Evolutionary conservation across 2,888 invertebrate genomes (phyloP).

Genomic region (Pseudococcus longispinus): DNA sequence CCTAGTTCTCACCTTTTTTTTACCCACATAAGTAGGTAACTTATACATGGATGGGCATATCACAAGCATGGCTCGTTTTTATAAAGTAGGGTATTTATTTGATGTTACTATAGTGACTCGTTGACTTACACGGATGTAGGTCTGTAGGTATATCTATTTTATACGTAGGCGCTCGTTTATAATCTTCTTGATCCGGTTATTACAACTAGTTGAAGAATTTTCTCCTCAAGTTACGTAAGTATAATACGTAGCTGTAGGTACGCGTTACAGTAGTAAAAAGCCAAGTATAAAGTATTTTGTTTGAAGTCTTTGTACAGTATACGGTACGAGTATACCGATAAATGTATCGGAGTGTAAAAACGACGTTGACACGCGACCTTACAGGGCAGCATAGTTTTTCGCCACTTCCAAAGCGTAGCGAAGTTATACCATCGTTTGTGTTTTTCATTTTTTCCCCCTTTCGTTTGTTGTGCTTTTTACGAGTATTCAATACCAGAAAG

Average conservation of each 20-base stretch:
- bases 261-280: not conserved
- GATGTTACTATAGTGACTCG: not conserved
- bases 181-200: not conserved
- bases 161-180: not conserved
- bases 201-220: not conserved
- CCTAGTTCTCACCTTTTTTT: not conserved
- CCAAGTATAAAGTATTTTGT: not conserved
- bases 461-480: conserved; percentile 49
- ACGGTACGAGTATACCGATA: not conserved
- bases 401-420: conserved; percentile 8
- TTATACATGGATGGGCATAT: not conserved
- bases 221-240: not conserved
- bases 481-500: conserved; percentile 46
- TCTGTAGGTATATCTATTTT: not conserved
- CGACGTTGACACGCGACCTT: conserved; percentile 28
- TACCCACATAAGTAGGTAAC: not conserved
- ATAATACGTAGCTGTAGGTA: no score
- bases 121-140: not conserved
- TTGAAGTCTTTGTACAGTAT: not conserved
- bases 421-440: conserved; percentile 7
- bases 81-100: no score
- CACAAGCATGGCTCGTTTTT: no score
- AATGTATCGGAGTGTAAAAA: conserved; percentile 7
- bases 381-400: conserved; percentile 2
- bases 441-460: conserved; percentile 40